phyloP scores from a whole-genome alignment of 2,797 vertebrate species.

The Phataginus tricuspis region DNA sequence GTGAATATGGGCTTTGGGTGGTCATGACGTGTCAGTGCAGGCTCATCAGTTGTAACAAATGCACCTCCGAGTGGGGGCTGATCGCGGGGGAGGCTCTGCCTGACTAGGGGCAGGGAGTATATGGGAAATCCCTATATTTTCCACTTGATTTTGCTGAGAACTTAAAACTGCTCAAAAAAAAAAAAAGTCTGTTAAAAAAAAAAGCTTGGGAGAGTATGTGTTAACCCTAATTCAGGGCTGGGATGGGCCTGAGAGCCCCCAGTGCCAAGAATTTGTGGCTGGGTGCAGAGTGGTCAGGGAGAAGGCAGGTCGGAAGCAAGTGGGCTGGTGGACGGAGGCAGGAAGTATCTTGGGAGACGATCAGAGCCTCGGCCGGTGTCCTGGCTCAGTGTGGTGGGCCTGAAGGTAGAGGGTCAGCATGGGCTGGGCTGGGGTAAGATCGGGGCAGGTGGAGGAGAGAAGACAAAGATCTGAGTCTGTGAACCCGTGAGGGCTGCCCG shows the following conservation, averaged over 20 bases:
- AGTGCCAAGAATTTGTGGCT: not conserved
- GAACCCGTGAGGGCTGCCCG: not conserved
- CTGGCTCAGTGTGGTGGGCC: rapidly evolving
- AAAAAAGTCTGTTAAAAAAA: not conserved
- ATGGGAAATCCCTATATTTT: not conserved
- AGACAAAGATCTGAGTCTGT: not conserved
- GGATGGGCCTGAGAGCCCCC: too few species aligned
- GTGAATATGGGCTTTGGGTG: not conserved
- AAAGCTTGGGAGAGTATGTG: not conserved
- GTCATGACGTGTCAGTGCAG: not conserved
- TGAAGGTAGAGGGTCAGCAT: not conserved
- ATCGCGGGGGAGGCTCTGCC: not conserved
- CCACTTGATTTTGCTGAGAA: not conserved
- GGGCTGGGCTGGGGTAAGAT: not conserved
- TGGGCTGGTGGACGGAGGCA: not conserved
- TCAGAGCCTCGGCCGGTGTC: not conserved
- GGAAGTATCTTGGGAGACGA: not conserved
- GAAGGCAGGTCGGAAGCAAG: not conserved
- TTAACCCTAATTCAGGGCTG: not conserved
- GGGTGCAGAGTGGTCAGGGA: not conserved
- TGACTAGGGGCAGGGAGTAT: not conserved
- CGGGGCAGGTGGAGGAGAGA: not conserved
- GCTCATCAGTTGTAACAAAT: not conserved
- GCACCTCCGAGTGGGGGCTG: not conserved
- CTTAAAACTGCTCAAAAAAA: not conserved